Base-by-base conservation (phyloP, 2,797 vertebrate species). In the Poeciliopsis turneri region DNA sequence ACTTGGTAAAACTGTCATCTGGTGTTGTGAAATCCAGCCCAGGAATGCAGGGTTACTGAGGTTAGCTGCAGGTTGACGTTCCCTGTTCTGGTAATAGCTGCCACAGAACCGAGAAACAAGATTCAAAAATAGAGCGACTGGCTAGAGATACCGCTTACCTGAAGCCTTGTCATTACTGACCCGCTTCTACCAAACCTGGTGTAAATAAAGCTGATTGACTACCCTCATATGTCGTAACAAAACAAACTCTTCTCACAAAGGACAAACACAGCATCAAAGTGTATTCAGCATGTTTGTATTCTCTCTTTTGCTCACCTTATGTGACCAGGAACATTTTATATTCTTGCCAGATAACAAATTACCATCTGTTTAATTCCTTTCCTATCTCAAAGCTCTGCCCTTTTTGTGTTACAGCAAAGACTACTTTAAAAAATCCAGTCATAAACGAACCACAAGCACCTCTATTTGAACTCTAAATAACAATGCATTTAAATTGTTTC, bases 71-170 rank as follows among this genome's bases (percentile, higher is more conserved):
- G 80, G 82, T 71, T 88, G 87, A 87, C 84, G 83, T 81, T 55
- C 13, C 15, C 61, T 71, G 78, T 80, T 83, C 76, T 43, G 4
- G 68, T 88, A 90, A 91, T 86, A 75, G 86, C 74, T 78, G 84
- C 74, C 78, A 84, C 80, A 74, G 78, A 75, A 39, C 82, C 28
- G 78, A 89, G 81, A 36, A 76, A 80, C 41, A 78, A 88, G 88
- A 70, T 77, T 82, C 77, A 85, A 82, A 92, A 89, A 92, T 87
- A 89, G 90, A 86, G 73, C 28, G 5, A 10, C 78, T 76, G 61
- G 79, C 75, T 4, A 2, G 61, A 82, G 68, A 72, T 51, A 76
- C 74, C 73, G 87, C 83, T 61, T 75, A 3, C 75, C 71, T 83
- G 72, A 84, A 86, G 86, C 75, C 79, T 76, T 85, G 30, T 83